Evolutionary conservation across 2,888 invertebrate genomes (phyloP), one percentile per base, ranked within the genome.

Genomic region (Strigamia transsilvanica): DNA sequence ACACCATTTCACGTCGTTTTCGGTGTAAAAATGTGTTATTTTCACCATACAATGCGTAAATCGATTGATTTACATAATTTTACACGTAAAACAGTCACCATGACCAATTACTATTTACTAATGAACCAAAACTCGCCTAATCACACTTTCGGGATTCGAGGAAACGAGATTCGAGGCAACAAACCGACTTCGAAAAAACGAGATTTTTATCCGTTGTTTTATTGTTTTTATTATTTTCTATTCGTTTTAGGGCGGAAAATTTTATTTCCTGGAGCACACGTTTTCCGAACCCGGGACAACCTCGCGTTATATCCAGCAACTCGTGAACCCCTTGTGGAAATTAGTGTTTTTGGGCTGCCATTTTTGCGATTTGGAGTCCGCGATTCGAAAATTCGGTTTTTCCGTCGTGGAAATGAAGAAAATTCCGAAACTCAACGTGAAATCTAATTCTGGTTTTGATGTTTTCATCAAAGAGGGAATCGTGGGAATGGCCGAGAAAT

Each of bases 241-340:
- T 27, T 27, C 3, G 3, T 34, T 18, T 27, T n/a, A 81, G 81
- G 81, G 81, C 15, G 81, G 81, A 15, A 41, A 15, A 9, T 81
- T 32, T 81, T 81, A 66, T 23, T 81, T 81, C n/a, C 5, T 81
- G 38, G 81, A 81, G 13, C 81, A 81, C 42, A 34, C 34, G 5
- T 15, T 12, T 34, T 27, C 81, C 0, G 34, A 34, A 2, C 18
- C 41, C 5, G 66, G 66, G 18, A 61, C 32, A 1, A 12, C 6
- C 3, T n/a, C 1, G 21, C 61, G 61, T 15, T 23, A 13, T n/a
- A 3, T 27, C 0, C n/a, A 66, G 15, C 27, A 6, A 18, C 2
- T 61, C 0, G 6, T 34, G 1, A 81, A 66, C 15, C 81, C 81
- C 15, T 0, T 81, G 61, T 81, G 61, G 66, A 32, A 38, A 18